Conservation (phyloP, 2,888 invertebrate species). For the Ormia ochracea region DNA sequence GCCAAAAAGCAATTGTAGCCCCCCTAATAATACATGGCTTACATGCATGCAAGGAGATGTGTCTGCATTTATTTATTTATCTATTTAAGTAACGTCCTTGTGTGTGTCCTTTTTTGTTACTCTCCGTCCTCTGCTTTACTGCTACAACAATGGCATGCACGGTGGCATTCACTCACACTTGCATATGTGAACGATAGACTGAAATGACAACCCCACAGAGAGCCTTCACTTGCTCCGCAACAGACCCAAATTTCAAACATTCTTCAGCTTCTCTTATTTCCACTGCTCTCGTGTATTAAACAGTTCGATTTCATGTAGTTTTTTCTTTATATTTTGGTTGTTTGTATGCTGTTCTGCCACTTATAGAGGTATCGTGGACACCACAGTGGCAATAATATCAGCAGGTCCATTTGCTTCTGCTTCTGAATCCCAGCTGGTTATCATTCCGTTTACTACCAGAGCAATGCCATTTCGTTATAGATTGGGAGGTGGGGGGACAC, state of each 20-base stretch:
- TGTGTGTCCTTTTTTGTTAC: constrained; percentile 14
- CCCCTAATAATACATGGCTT: too few relatives aligned
- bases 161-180: not conserved
- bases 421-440: not conserved
- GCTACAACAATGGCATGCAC: not conserved
- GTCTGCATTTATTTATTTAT: not conserved
- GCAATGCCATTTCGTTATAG: not conserved
- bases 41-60: not conserved
- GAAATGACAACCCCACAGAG: not conserved
- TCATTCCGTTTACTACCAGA: not conserved
- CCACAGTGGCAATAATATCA: not conserved
- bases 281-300: not conserved
- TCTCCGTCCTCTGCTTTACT: constrained; percentile 5
- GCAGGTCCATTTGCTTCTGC: not conserved
- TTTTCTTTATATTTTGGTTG: not conserved
- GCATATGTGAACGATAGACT: not conserved
- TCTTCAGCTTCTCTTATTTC: not conserved
- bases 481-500: constrained; percentile 20
- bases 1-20: too few relatives aligned
- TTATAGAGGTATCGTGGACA: not conserved
- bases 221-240: constrained; percentile 17
- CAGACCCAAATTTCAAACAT: constrained; percentile 10
- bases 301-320: not conserved
- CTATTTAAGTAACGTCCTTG: constrained; percentile 21
- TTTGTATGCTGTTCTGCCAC: not conserved